Percentiles rank a stretch among this genome's conserved stretches.
phyloP scores from a whole-genome alignment of 1,140 invertebrate species.

The Psilanteris sp. region DNA sequence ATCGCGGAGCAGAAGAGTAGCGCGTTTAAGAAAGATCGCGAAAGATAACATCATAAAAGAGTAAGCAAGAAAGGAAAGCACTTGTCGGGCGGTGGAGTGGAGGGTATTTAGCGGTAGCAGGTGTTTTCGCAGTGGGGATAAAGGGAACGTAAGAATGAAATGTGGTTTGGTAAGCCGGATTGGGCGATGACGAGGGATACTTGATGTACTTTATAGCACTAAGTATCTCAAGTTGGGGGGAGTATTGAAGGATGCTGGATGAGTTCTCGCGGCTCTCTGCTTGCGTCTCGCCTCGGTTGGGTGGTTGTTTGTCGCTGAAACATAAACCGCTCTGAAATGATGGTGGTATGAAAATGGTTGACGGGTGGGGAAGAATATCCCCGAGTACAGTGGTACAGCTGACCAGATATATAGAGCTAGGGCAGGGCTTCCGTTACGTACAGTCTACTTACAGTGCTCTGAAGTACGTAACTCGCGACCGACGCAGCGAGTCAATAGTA shows the following conservation, averaged over 20 bases:
- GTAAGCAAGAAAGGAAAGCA: slow-evolving; percentile 45
- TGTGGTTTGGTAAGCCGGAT: slow-evolving; percentile 65
- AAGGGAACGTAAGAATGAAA: slow-evolving; percentile 64
- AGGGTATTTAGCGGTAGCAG: slow-evolving; percentile 55
- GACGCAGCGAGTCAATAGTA: slow-evolving; percentile 65
- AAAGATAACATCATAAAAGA: slow-evolving; percentile 56
- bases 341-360: slow-evolving; percentile 75
- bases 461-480: slow-evolving; percentile 74
- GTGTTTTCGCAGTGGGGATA: slow-evolving; percentile 45
- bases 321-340: slow-evolving; percentile 69
- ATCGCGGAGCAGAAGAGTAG: slow-evolving; percentile 17
- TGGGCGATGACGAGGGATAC: slow-evolving; percentile 66
- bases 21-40: slow-evolving; percentile 44
- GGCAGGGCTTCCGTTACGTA: slow-evolving; percentile 80
- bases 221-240: slow-evolving; percentile 51
- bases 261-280: slow-evolving; percentile 67
- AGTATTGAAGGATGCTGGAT: slow-evolving; percentile 64
- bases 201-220: slow-evolving; percentile 46
- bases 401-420: slow-evolving; percentile 81
- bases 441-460: slow-evolving; percentile 80
- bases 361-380: slow-evolving; percentile 75
- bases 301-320: slow-evolving; percentile 72
- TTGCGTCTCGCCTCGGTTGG: slow-evolving; percentile 71
- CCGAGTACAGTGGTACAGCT: slow-evolving; percentile 76
- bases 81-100: slow-evolving; percentile 42